Evolutionary conservation across 2,113 vertebrate genomes (phyloP).

Genomic region (Rhegmatorhina hoffmannsi): DNA sequence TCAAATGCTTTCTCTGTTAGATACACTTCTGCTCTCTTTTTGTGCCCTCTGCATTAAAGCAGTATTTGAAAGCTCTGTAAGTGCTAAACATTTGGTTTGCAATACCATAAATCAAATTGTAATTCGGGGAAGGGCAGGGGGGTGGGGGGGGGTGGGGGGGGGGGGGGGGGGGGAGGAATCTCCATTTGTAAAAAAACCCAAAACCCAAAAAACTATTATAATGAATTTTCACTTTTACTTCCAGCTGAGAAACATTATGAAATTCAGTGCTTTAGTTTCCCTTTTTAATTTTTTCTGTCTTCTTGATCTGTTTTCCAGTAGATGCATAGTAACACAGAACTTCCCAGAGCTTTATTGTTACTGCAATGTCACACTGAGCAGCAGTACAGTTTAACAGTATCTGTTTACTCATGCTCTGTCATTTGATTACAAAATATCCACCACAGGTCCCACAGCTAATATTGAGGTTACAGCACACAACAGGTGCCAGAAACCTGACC

Average conservation of each 20-base stretch:
- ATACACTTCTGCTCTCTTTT: background rate
- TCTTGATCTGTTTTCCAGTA: background rate
- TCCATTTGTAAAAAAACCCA: background rate
- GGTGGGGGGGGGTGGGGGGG: too few species aligned
- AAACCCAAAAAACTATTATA: background rate
- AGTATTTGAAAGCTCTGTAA: background rate
- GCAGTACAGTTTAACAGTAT: background rate
- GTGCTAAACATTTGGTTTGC: background rate
- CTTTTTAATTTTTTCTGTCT: background rate
- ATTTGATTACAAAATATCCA: background rate
- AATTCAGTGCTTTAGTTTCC: background rate
- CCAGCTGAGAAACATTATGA: background rate
- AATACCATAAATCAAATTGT: background rate
- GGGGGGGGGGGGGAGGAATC: too few species aligned
- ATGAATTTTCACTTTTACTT: background rate
- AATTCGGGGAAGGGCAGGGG: background rate
- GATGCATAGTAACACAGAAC: background rate
- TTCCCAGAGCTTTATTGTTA: background rate
- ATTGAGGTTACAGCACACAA: background rate
- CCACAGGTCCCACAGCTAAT: background rate
- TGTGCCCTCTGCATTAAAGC: background rate
- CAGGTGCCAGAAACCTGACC: background rate
- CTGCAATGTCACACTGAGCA: background rate
- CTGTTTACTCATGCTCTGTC: background rate
- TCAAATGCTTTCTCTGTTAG: background rate